phyloP scores from a whole-genome alignment of 2,888 invertebrate species.

The Phymatocera aterrima region DNA sequence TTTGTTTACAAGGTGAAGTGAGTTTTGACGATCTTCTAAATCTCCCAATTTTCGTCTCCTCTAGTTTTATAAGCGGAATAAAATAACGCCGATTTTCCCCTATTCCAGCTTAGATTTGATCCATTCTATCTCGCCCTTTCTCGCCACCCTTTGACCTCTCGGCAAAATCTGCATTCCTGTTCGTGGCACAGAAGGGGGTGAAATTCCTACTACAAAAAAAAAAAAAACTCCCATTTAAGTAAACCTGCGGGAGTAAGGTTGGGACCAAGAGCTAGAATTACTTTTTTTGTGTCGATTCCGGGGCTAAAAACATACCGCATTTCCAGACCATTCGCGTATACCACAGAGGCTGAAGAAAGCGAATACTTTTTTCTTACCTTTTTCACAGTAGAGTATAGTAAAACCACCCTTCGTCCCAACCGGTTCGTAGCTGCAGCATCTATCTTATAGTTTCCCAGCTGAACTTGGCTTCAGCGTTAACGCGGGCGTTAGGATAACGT shows the following conservation, averaged over 20 bases:
- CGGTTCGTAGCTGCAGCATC: not conserved
- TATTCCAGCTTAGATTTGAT: conserved; percentile 36
- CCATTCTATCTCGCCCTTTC: conserved; percentile 14
- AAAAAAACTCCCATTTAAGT: conserved; percentile 16
- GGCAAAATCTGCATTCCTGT: conserved; percentile 15
- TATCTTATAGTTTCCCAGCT: not conserved
- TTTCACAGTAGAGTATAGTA: not conserved
- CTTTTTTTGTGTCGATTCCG: conserved; percentile 19
- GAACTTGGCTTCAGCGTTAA: no score
- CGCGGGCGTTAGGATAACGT: no score
- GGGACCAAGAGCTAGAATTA: conserved; percentile 5
- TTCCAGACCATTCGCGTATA: not conserved
- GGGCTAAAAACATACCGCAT: conserved; percentile 5
- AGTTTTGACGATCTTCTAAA: conserved; percentile 28
- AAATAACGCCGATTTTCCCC: conserved; percentile 24
- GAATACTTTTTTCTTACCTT: not conserved
- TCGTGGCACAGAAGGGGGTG: not conserved
- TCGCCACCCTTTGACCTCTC: conserved; percentile 4
- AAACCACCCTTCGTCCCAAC: conserved; percentile 20
- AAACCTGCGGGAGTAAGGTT: conserved; percentile 6
- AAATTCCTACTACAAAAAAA: not conserved
- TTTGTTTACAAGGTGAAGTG: conserved; percentile 37
- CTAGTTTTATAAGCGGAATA: conserved; percentile 32
- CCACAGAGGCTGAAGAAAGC: not conserved
- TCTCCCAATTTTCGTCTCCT: conserved; percentile 29